Evolutionary conservation across 2,113 vertebrate species (phyloP).

Genomic region (Oncorhynchus clarkii): DNA sequence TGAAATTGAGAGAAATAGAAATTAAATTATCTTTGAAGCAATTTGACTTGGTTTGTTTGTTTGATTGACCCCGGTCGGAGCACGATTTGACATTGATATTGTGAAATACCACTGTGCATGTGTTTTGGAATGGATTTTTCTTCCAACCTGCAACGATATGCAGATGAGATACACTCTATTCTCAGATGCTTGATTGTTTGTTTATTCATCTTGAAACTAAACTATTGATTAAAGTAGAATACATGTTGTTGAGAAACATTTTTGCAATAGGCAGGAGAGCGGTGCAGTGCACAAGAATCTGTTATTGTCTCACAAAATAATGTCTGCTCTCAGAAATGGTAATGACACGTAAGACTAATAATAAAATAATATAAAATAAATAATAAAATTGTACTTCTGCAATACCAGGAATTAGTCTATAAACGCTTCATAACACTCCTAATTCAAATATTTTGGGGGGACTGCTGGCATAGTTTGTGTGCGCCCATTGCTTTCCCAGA

Average conservation of each 20-base stretch:
- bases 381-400: slow-evolving; percentile 35
- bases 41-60: neutral
- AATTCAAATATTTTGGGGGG: slow-evolving; percentile 44
- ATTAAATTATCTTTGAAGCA: neutral
- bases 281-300: slow-evolving; percentile 53
- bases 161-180: slow-evolving; percentile 14
- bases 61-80: neutral
- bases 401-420: slow-evolving; percentile 44
- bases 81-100: slow-evolving; percentile 12
- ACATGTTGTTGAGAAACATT: slow-evolving; percentile 24
- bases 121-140: slow-evolving; percentile 28
- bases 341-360: slow-evolving; percentile 39
- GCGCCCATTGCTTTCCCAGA: neutral
- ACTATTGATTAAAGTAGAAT: slow-evolving; percentile 54
- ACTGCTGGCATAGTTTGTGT: slow-evolving; percentile 25
- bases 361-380: slow-evolving; percentile 2
- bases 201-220: slow-evolving; percentile 46
- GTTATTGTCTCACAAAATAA: slow-evolving; percentile 38
- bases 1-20: neutral
- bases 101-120: slow-evolving; percentile 24
- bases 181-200: slow-evolving; percentile 48
- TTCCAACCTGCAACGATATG: slow-evolving; percentile 30
- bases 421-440: slow-evolving; percentile 42
- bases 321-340: slow-evolving; percentile 38
- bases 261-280: slow-evolving; percentile 26